Evolutionary conservation across 1,140 invertebrate genomes (phyloP), one percentile per base, ranked within the genome.

Genomic region (Wasmannia auropunctata): DNA sequence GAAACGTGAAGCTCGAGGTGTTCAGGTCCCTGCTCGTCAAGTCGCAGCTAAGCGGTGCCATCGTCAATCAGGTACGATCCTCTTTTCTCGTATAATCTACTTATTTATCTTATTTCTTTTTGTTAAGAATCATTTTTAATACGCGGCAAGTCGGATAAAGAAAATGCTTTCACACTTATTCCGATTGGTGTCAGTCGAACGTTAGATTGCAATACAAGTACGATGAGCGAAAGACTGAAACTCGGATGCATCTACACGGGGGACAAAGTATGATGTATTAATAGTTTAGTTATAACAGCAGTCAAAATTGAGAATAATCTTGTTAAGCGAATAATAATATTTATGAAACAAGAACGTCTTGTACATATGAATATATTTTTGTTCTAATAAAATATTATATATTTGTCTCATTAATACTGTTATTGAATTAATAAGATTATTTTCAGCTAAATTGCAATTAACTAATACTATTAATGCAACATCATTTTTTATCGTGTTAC

Each of bases 11-110:
- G 85, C 94, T 95, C 84, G 96, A 97, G 91, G 95, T 97, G 58
- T 97, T 96, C 92, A 95, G 96, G 87, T 95, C 96, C 69, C 93
- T 97, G 3, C 94, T 97, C 62, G 95, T 96, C 65, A 96, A 96
- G 91, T 96, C 96, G 22, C 96, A 96, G 88, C 93, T 97, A 58
- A 96, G 96, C 83, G 95, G 95, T 81, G 92, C 95, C 34, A 94
- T 96, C 74, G 94, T 97, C 40, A 96, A 96, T 89, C 96, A 96
- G 94, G 96, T 96, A 94, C 76, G 92, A 87, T 28, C 46, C 49
- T 16, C 31, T n/a, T 0, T 2, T 56, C 28, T 87, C 74, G 14
- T 70, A 34, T 51, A 28, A 43, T 49, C 16, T 14, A 58, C 1
- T 14, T 28, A 5, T 60, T 34, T 37, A 10, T 63, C 25, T n/a